These are phyloP conservation scores for Anticlea derivata DNA, from an alignment of 2,888 invertebrate species.

Conservation along the genomic window DNA sequence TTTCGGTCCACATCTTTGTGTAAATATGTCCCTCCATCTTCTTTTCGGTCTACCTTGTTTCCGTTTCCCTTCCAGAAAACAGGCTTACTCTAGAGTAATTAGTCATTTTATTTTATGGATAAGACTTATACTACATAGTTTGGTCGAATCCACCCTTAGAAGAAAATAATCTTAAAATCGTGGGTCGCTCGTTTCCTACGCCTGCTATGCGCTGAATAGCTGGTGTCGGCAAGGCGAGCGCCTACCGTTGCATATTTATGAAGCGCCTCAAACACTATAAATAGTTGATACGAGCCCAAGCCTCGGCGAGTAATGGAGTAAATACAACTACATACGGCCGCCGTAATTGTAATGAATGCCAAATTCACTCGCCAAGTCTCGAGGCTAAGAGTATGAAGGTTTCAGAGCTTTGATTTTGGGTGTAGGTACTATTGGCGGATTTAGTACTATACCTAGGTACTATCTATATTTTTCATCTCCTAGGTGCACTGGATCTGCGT, in stretches of 20 bases:
- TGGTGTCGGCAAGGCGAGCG: slow-evolving; percentile 83
- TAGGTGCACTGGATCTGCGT: too few relatives aligned
- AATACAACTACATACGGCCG: slow-evolving; percentile 69
- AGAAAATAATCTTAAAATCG: slow-evolving; percentile 26
- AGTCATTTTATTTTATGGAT: too few relatives aligned
- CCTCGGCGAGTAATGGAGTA: slow-evolving; percentile 78
- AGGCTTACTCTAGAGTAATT: too few relatives aligned
- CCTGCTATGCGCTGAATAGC: slow-evolving; percentile 71
- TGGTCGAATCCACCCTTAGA: too few relatives aligned
- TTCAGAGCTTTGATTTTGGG: slow-evolving; percentile 2
- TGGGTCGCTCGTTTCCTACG: slow-evolving; percentile 33
- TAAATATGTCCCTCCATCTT: too few relatives aligned
- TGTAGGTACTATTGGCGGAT: not conserved
- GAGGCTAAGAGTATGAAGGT: not conserved
- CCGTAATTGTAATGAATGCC: slow-evolving; percentile 56
- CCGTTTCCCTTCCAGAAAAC: too few relatives aligned
- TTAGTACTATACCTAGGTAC: too few relatives aligned
- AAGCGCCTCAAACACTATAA: slow-evolving; percentile 84
- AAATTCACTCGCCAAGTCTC: slow-evolving; percentile 25
- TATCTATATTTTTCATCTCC: too few relatives aligned
- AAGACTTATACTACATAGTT: too few relatives aligned
- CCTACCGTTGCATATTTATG: slow-evolving; percentile 84
- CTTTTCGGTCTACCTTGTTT: too few relatives aligned
- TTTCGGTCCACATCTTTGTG: too few relatives aligned
- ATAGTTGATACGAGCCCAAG: slow-evolving; percentile 78